phyloP scores from a whole-genome alignment of 2,888 invertebrate species.

The Stenichneumon culpator region DNA sequence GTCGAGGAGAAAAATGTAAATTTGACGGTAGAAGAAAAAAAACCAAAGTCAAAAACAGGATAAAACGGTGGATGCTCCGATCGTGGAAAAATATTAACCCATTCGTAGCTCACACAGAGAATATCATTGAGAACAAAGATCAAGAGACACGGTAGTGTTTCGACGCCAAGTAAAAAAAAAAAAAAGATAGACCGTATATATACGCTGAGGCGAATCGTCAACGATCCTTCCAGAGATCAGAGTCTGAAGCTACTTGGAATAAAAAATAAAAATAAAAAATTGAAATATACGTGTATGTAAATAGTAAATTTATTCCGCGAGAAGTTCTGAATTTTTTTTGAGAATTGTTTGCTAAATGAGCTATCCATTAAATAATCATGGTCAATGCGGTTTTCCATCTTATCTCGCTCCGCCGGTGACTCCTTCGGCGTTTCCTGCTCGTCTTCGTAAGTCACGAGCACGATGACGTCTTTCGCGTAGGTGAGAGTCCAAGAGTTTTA shows the following conservation, averaged over 20 bases:
- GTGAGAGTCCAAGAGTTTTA: constrained; percentile 41
- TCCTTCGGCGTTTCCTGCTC: constrained; percentile 2
- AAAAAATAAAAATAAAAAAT: neutral
- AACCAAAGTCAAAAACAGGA: neutral
- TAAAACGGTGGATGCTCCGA: neutral
- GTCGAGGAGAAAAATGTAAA: neutral
- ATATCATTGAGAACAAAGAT: constrained; percentile 5
- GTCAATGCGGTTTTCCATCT: neutral
- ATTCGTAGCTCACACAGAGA: constrained; percentile 15
- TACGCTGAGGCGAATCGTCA: constrained; percentile 27
- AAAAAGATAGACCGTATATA: neutral
- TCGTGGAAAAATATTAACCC: constrained; percentile 50
- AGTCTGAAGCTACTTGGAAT: neutral
- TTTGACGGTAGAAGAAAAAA: constrained; percentile 1
- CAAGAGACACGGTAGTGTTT: too few species aligned
- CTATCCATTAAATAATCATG: constrained; percentile 42
- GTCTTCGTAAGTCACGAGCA: neutral
- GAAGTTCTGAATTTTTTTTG: constrained; percentile 11
- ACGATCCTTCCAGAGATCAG: neutral
- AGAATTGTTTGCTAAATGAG: constrained; percentile 26
- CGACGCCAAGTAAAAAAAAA: too few species aligned
- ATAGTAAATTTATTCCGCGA: neutral
- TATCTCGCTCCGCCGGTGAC: neutral
- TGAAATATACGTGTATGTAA: neutral
- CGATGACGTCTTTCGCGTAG: constrained; percentile 12